These are phyloP conservation scores for Scaeva pyrastri DNA, from an alignment of 2,888 invertebrate species.

Conservation along the genomic window DNA sequence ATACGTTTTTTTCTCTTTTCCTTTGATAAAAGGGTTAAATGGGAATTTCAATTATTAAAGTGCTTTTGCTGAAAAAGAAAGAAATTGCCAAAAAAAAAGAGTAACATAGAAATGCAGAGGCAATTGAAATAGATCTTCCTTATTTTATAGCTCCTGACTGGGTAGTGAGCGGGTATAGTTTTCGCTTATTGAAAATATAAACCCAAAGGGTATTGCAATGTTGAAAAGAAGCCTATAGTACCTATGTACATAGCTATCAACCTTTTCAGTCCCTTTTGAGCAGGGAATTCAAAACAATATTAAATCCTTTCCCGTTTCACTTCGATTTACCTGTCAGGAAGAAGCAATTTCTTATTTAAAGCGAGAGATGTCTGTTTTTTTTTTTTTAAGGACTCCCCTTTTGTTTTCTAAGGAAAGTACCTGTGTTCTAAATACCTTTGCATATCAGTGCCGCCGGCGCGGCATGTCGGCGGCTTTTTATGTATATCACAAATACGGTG, in stretches of 20 bases:
- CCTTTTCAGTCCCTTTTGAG: constrained; percentile 22
- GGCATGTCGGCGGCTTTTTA: neutral
- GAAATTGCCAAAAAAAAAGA: constrained; percentile 23
- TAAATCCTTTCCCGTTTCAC: neutral
- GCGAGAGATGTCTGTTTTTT: neutral
- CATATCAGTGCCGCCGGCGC: neutral
- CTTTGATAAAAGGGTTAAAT: constrained; percentile 46
- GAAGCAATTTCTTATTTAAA: neutral
- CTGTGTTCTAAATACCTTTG: neutral
- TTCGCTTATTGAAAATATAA: neutral
- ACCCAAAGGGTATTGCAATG: neutral
- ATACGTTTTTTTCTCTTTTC: constrained; percentile 17
- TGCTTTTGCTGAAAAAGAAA: constrained; percentile 15
- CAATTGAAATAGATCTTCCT: constrained; percentile 30
- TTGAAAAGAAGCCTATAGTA: too few species aligned
- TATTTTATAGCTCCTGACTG: neutral
- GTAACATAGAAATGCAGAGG: neutral
- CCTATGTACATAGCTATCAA: neutral
- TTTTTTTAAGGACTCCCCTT: neutral
- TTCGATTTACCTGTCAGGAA: constrained; percentile 5
- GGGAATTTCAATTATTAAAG: constrained; percentile 59
- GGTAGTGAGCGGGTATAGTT: neutral
- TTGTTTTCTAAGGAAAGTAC: neutral
- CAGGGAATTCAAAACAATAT: constrained; percentile 22
- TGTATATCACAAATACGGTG: neutral